Evolutionary conservation across 2,113 vertebrate genomes (phyloP).

Genomic region (Poeciliopsis prolifica): DNA sequence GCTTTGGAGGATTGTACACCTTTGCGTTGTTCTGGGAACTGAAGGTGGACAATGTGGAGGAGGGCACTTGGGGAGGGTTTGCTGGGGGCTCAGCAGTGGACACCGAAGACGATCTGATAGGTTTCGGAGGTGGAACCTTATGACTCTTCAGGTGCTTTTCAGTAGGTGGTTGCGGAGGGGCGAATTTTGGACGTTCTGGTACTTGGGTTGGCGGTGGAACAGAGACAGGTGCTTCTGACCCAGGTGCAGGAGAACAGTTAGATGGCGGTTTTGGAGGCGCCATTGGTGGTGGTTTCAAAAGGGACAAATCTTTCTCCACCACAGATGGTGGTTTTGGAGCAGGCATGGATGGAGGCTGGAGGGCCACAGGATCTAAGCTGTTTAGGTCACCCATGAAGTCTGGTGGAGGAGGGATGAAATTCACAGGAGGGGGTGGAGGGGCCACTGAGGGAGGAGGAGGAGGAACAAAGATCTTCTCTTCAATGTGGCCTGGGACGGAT

Average conservation of each 20-base stretch:
- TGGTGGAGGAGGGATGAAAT: slow-evolving; percentile 58
- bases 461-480: slow-evolving; percentile 82
- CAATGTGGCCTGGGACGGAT: slow-evolving; percentile 65
- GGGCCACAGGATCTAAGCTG: slow-evolving; percentile 29
- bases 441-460: slow-evolving; percentile 84
- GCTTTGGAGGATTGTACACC: slow-evolving; percentile 65
- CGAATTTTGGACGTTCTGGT: slow-evolving; percentile 58
- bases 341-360: slow-evolving; percentile 67
- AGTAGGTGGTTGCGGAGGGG: slow-evolving; percentile 71
- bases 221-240: slow-evolving; percentile 71
- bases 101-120: slow-evolving; percentile 74
- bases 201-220: slow-evolving; percentile 13
- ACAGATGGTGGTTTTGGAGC: slow-evolving; percentile 59
- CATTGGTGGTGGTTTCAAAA: slow-evolving; percentile 72
- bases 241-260: slow-evolving; percentile 50
- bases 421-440: slow-evolving; percentile 80
- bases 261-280: slow-evolving; percentile 74
- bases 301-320: slow-evolving; percentile 56
- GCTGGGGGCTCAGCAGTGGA: slow-evolving; percentile 59
- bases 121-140: slow-evolving; percentile 77
- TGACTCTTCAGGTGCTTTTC: slow-evolving; percentile 69
- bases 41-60: slow-evolving; percentile 75
- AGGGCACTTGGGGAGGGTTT: slow-evolving; percentile 50
- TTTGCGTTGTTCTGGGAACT: slow-evolving; percentile 80
- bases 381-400: slow-evolving; percentile 63